phyloP scores from a whole-genome alignment of 2,888 invertebrate genomes.

The Tanytarsus gracilentus region DNA sequence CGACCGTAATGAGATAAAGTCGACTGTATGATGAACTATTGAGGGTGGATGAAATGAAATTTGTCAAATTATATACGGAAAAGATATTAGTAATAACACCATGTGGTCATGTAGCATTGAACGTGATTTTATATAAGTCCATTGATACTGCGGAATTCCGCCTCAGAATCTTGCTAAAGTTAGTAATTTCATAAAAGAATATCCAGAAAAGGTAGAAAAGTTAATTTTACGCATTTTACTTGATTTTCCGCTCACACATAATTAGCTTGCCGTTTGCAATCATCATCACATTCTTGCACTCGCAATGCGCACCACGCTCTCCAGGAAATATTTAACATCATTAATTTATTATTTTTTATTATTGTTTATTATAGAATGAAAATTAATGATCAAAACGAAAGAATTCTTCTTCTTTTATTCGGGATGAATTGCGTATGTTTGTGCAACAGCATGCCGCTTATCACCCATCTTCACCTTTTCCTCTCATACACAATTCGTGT shows the following conservation, averaged over 20 bases:
- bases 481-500: no score
- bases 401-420: background rate
- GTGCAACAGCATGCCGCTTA: slow-evolving; percentile 10
- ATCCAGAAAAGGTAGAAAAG: no score
- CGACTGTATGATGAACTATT: background rate
- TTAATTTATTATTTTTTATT: background rate
- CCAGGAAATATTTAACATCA: background rate
- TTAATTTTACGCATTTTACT: slow-evolving; percentile 24
- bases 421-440: background rate
- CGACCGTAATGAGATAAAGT: no score
- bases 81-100: no score
- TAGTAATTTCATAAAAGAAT: no score
- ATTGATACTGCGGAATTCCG: background rate
- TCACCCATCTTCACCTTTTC: no score
- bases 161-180: background rate
- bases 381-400: background rate
- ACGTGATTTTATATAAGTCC: background rate
- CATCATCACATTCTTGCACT: background rate
- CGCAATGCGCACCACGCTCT: background rate
- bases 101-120: background rate
- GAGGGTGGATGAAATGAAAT: background rate
- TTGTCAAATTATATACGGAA: background rate
- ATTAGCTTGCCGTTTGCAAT: no score
- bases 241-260: background rate
- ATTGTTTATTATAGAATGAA: background rate